Evolutionary conservation across 2,888 invertebrate genomes (phyloP), one percentile per base, ranked within the genome.

Genomic region (Strigamia crassipes): DNA sequence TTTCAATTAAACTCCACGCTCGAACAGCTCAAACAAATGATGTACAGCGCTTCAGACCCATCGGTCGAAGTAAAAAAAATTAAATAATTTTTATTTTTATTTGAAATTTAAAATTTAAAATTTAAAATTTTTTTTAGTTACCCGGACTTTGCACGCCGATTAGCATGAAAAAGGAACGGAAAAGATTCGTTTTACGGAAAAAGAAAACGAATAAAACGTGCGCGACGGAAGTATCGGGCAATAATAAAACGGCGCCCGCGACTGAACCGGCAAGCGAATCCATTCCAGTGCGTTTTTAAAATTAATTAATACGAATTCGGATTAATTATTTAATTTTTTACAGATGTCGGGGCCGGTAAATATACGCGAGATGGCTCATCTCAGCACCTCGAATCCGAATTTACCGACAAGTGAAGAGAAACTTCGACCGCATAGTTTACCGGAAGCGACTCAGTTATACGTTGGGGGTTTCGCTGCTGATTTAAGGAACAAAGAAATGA

Each of bases 1-100:
- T 91, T 91, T 84, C 93, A 93, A 87, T 87, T 94, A 84, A 90
- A 91, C 84, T 89, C 91, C 66, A 88, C 94, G 81, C 87, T 93
- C 83, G 91, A 92, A 83, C 89, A 89, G 84, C 87, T 91, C 79
- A 90, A 90, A 85, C 79, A 83, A 46, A 78, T 81, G 42, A 84
- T 86, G 46, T 85, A 85, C 21, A 83, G 84, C 79, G 80, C 77
- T 34, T 78, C 82, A 13, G 41, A 78, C 18, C 15, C 83, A 27
- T 83, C 86, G 84, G 83, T 84, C 21, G 81, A 66, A 73, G 81
- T 81, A 15, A 73, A 21, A 46, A 18, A 18, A 10, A n/a, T n/a
- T n/a, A n/a, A n/a, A n/a, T n/a, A n/a, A n/a, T n/a, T n/a, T n/a
- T 77, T 5, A 12, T 34, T 10, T 18, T 8, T 6, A 18, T 15